These are phyloP conservation scores for Habroteleia sp. DNA, from an alignment of 2,888 invertebrate species.

Conservation along the genomic window DNA sequence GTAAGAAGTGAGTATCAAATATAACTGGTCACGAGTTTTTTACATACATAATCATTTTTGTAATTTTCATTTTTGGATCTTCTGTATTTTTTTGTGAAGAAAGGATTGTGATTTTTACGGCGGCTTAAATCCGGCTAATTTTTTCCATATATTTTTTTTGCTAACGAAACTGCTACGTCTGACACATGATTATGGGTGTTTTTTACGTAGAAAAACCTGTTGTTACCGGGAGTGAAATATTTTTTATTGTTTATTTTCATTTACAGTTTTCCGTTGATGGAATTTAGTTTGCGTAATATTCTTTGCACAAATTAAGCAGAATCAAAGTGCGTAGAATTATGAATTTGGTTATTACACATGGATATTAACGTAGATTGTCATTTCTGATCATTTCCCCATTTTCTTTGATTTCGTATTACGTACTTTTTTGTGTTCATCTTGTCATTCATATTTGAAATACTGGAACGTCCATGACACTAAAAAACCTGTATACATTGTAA, in stretches of 20 bases:
- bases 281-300: slow-evolving; percentile 16
- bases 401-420: slow-evolving; percentile 35
- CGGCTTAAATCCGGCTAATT: slow-evolving; percentile 49
- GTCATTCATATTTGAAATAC: slow-evolving; percentile 68
- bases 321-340: slow-evolving; percentile 20
- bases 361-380: slow-evolving; percentile 28
- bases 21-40: slow-evolving; percentile 76
- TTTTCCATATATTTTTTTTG: slow-evolving; percentile 57
- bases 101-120: slow-evolving; percentile 65
- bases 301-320: slow-evolving; percentile 36
- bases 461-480: slow-evolving; percentile 72
- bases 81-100: slow-evolving; percentile 57
- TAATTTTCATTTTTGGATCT: slow-evolving; percentile 69
- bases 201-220: slow-evolving; percentile 41
- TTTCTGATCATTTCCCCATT: slow-evolving; percentile 35
- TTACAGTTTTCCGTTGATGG: slow-evolving; percentile 10
- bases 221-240: slow-evolving; percentile 20
- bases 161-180: slow-evolving; percentile 41
- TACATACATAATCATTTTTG: slow-evolving; percentile 37
- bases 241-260: slow-evolving; percentile 12
- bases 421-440: slow-evolving; percentile 40
- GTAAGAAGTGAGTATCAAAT: slow-evolving; percentile 79
- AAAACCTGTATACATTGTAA: slow-evolving; percentile 30
- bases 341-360: slow-evolving; percentile 11
- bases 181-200: slow-evolving; percentile 41